phyloP scores from a whole-genome alignment of 2,797 vertebrate species.

The Ctenopoma multispine region DNA sequence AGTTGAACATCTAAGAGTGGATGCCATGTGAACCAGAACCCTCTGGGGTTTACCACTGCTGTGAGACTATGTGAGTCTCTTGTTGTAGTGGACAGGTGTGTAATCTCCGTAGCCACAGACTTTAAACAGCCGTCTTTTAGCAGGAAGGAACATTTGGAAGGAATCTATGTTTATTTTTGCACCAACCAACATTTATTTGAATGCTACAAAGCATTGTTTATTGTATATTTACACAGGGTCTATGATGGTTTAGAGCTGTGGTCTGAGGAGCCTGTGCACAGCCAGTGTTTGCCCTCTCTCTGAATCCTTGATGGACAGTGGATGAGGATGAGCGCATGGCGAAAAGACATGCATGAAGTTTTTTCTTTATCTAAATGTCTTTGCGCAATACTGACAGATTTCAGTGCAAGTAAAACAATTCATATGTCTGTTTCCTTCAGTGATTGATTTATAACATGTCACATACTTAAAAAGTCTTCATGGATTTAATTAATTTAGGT shows the following conservation, averaged over 20 bases:
- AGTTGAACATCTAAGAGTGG: constrained; percentile 20
- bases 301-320: constrained; percentile 18
- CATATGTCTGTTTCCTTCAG: no score
- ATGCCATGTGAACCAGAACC: constrained; percentile 37
- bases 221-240: constrained; percentile 60
- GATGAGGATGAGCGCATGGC: constrained; percentile 10
- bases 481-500: neutral
- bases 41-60: constrained; percentile 47
- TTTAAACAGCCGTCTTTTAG: constrained; percentile 71
- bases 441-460: no score
- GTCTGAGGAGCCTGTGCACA: constrained; percentile 53
- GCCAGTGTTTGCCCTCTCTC: constrained; percentile 32
- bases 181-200: constrained; percentile 67
- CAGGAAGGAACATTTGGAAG: constrained; percentile 57
- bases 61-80: constrained; percentile 33
- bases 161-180: constrained; percentile 68
- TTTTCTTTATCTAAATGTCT: neutral
- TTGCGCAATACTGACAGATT: neutral
- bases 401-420: neutral
- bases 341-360: neutral
- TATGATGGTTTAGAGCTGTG: constrained; percentile 51
- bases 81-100: constrained; percentile 76
- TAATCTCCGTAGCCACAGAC: constrained; percentile 60
- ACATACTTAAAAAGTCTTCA: neutral
- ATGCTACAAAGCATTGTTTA: constrained; percentile 67